These are phyloP conservation scores for Epinephelus coioides DNA, from an alignment of 2,797 vertebrate species.

Conservation along the genomic window DNA sequence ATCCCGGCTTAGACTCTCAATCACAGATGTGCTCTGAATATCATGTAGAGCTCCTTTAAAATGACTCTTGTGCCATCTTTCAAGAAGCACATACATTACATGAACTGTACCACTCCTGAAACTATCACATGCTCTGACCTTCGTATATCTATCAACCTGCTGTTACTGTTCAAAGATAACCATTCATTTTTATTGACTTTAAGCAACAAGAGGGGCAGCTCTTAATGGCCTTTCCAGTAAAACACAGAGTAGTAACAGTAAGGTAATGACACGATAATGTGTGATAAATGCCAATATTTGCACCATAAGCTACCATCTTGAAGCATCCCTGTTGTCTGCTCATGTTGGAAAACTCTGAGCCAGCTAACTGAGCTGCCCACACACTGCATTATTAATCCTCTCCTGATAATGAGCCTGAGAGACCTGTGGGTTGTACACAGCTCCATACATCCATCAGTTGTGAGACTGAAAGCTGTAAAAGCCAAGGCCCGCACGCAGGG, in stretches of 20 bases:
- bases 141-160: no score
- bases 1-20: no score
- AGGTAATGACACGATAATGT: not conserved
- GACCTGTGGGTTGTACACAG: not conserved
- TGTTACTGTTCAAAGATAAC: conserved; percentile 8
- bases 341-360: no score
- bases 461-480: not conserved
- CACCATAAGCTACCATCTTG: not conserved
- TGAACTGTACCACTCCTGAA: not conserved
- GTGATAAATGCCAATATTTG: not conserved
- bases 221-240: not conserved
- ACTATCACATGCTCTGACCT: not conserved
- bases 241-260: no score
- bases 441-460: conserved; percentile 10
- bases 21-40: no score
- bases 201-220: not conserved
- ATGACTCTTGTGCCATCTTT: not conserved
- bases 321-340: not conserved
- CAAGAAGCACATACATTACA: no score
- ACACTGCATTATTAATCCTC: conserved; percentile 12
- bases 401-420: not conserved
- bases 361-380: not conserved
- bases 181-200: not conserved
- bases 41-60: not conserved
- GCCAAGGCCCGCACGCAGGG: not conserved